These are phyloP conservation scores for Columba janthina DNA, from an alignment of 2,113 vertebrate species.

Conservation along the genomic window DNA sequence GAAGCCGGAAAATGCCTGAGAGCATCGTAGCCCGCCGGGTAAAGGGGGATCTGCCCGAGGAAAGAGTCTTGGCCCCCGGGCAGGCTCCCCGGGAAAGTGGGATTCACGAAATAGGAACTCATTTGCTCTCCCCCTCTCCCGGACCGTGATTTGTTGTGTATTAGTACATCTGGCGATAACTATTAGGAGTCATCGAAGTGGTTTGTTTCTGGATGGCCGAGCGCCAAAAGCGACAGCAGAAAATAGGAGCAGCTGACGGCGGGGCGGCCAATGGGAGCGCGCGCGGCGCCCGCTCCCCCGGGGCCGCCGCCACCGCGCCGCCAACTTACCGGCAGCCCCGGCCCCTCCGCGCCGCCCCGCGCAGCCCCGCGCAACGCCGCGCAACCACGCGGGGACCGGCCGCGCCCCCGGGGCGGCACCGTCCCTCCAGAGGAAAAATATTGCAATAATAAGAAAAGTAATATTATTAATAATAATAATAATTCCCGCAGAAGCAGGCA, in stretches of 20 bases:
- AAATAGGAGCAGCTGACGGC: conserved; percentile 91
- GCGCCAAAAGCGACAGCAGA: conserved; percentile 89
- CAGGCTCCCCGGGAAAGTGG: conserved; percentile 84
- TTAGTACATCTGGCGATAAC: conserved; percentile 91
- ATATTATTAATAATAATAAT: too few relatives aligned
- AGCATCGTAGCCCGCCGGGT: conserved; percentile 81
- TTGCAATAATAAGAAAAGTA: not conserved
- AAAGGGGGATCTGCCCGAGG: conserved; percentile 80
- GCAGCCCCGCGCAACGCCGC: not conserved
- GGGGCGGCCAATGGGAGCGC: conserved; percentile 87
- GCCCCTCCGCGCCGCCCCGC: conserved; percentile 13
- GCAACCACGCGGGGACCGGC: not conserved
- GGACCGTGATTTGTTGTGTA: conserved; percentile 89
- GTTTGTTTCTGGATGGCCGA: conserved; percentile 91
- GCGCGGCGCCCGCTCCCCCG: conserved; percentile 82
- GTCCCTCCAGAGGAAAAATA: not conserved
- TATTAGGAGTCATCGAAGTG: conserved; percentile 90
- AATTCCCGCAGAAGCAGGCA: not conserved
- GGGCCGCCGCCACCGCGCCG: conserved; percentile 82
- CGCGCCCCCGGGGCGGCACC: not conserved
- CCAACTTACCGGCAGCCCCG: conserved; percentile 81
- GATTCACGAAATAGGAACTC: conserved; percentile 89
- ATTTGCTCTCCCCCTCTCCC: conserved; percentile 84
- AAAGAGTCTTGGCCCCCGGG: conserved; percentile 81
- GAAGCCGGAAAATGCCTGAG: conserved; percentile 85